These are phyloP conservation scores for Malacosoma neustria DNA, from an alignment of 2,888 invertebrate genomes.

Conservation along the genomic window DNA sequence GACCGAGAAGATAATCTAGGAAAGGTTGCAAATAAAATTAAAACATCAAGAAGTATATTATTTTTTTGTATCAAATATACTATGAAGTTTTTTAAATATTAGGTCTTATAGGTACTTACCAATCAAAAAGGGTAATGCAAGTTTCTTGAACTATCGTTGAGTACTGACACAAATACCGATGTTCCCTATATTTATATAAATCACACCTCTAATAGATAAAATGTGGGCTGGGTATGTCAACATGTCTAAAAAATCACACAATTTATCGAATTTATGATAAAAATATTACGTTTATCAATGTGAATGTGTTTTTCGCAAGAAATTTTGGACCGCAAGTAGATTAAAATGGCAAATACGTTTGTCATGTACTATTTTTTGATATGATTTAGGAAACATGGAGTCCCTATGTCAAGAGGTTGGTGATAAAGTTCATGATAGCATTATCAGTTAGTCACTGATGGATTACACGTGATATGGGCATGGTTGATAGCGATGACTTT, in stretches of 20 bases:
- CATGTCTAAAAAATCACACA: constrained; percentile 13
- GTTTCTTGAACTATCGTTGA: constrained; percentile 11
- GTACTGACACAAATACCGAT: constrained; percentile 18
- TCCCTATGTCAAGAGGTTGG: not conserved
- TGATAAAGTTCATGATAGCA: not conserved
- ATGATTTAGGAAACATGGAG: not conserved
- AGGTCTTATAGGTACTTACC: constrained; percentile 1
- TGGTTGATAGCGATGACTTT: not conserved
- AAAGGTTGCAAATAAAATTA: too few species aligned
- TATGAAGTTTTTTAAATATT: not conserved
- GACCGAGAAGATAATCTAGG: too few species aligned
- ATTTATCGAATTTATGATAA: constrained; percentile 2
- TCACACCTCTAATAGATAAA: constrained; percentile 31
- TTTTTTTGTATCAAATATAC: not conserved
- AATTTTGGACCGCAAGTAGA: not conserved
- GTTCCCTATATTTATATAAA: constrained; percentile 42
- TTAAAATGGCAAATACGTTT: not conserved
- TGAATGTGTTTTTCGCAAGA: not conserved
- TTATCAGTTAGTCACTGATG: not conserved
- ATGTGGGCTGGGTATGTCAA: constrained; percentile 25
- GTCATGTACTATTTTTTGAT: not conserved
- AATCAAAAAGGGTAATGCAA: constrained; percentile 1
- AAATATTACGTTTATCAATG: not conserved
- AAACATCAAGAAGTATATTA: too few species aligned
- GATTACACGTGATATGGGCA: not conserved